phyloP scores from a whole-genome alignment of 2,113 vertebrate species.

The Numenius arquata region DNA sequence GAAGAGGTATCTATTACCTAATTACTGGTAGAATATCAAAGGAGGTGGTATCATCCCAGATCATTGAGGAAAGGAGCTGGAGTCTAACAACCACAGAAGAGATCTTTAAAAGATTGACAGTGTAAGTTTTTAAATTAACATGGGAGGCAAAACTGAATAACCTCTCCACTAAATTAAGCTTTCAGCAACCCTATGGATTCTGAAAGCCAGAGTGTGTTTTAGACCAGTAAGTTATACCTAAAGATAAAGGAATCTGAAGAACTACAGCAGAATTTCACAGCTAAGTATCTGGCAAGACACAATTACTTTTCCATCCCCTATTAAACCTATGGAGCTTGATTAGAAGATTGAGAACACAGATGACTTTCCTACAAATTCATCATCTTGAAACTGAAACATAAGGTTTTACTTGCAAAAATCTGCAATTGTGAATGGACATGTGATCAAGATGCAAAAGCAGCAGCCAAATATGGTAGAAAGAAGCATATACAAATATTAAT shows the following conservation, averaged over 20 bases:
- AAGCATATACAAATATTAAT: background rate
- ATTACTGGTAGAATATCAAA: background rate
- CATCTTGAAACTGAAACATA: background rate
- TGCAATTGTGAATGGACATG: background rate
- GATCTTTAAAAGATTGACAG: background rate
- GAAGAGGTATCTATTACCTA: background rate
- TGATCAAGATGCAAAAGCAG: background rate
- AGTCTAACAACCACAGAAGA: background rate
- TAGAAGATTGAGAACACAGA: background rate
- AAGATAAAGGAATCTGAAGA: background rate
- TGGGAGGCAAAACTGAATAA: background rate
- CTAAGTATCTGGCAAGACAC: background rate
- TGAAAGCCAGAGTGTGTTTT: background rate
- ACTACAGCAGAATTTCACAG: background rate
- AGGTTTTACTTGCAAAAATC: background rate
- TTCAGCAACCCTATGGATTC: background rate
- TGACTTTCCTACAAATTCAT: background rate
- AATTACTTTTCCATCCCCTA: background rate
- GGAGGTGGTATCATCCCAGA: background rate
- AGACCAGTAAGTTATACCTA: background rate
- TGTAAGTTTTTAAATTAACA: background rate
- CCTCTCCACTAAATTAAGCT: background rate
- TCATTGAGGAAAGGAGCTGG: background rate
- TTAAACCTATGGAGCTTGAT: background rate
- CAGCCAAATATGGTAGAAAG: background rate